These are phyloP conservation scores for Bostrychus sinensis DNA, from an alignment of 2,113 vertebrate species.

Conservation along the genomic window DNA sequence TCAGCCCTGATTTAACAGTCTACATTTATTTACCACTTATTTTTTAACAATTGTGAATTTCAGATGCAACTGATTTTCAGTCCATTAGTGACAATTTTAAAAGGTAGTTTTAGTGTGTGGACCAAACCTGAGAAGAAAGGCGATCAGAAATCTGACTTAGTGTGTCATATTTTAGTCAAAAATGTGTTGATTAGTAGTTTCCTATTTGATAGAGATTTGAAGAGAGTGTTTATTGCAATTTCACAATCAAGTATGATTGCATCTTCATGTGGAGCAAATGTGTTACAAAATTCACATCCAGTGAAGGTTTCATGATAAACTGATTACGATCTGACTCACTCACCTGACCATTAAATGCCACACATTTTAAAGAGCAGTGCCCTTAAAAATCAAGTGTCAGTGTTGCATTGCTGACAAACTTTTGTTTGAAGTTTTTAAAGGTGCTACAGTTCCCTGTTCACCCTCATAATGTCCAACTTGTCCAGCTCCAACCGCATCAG, in stretches of 20 bases:
- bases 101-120: constrained; percentile 7
- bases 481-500: constrained; percentile 69
- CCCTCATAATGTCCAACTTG: constrained; percentile 34
- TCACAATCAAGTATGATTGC: constrained; percentile 11
- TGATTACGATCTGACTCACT: constrained; percentile 33
- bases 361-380: constrained; percentile 30
- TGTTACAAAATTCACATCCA: too few relatives aligned
- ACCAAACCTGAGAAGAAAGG: constrained; percentile 29
- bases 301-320: constrained; percentile 36
- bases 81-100: constrained; percentile 1
- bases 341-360: constrained; percentile 39
- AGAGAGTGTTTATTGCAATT: constrained; percentile 26
- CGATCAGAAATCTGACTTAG: constrained; percentile 11
- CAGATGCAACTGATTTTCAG: neutral
- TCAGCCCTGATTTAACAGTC: constrained; percentile 9
- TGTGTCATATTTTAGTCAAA: constrained; percentile 33
- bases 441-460: constrained; percentile 40
- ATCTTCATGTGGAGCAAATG: constrained; percentile 29
- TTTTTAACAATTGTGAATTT: constrained; percentile 1
- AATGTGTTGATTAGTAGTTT: constrained; percentile 6
- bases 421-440: constrained; percentile 22
- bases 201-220: constrained; percentile 19
- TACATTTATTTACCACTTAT: neutral
- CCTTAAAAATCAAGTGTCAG: constrained; percentile 29
- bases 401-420: constrained; percentile 36